Percentiles rank a stretch among this genome's conserved stretches.
phyloP scores from a whole-genome alignment of 2,797 vertebrate species.

The Cichlasoma orientale region DNA sequence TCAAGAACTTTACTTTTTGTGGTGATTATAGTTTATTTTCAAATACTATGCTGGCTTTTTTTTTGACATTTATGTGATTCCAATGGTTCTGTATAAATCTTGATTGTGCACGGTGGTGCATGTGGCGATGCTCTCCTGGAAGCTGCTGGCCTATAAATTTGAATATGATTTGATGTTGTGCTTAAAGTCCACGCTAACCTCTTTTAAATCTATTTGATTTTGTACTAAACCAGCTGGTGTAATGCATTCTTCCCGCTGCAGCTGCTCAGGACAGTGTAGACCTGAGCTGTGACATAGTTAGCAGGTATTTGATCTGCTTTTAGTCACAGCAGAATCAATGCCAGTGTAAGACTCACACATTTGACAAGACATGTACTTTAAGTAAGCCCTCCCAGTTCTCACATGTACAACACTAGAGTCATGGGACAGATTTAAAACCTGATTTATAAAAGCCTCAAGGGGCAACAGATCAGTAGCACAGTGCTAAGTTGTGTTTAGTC shows the following conservation, averaged over 20 bases:
- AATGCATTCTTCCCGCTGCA: conserved; percentile 8
- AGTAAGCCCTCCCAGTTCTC: conserved; percentile 29
- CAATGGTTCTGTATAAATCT: background rate
- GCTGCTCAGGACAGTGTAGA: conserved; percentile 16
- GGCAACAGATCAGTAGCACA: conserved; percentile 15
- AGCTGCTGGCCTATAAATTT: conserved; percentile 1
- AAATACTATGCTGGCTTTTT: background rate
- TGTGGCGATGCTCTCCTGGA: background rate
- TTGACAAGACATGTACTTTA: conserved; percentile 51
- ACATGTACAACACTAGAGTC: conserved; percentile 15
- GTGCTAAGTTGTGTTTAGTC: conserved; percentile 7
- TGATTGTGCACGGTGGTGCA: background rate
- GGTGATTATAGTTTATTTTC: background rate
- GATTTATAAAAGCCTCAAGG: conserved; percentile 37
- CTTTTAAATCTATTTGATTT: conserved; percentile 2
- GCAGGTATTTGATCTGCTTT: conserved; percentile 26
- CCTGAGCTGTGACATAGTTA: conserved; percentile 40
- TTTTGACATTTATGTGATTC: background rate
- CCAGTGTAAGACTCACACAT: conserved; percentile 69
- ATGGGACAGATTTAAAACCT: conserved; percentile 10
- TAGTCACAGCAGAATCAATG: conserved; percentile 37
- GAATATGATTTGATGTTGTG: background rate
- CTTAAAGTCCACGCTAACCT: background rate
- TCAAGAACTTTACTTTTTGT: background rate
- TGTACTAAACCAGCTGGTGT: conserved; percentile 11